Base-by-base conservation (phyloP, 2,797 vertebrate genomes). In the Karalla daura region DNA sequence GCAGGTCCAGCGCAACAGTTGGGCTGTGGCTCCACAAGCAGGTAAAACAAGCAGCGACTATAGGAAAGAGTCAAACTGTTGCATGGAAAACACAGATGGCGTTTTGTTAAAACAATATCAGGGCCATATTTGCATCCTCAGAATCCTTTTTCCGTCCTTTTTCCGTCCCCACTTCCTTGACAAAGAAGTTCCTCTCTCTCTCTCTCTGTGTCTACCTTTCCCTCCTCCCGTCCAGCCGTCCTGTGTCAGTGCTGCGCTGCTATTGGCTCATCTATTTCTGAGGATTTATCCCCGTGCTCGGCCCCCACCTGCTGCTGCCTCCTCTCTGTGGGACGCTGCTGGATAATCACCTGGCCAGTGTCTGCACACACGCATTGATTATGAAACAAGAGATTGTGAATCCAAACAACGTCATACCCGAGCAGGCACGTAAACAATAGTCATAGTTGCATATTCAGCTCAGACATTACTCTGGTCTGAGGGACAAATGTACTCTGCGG, bases 241-340 rank as follows among this genome's bases (percentile, higher is more conserved):
- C 69, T 65, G 37, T 54, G 37, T 56, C 21, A 70, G 43, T 30
- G 70, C 66, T 60, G 60, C 13, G 18, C 61, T 56, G 54, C 63
- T 77, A 89, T 86, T 93, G 83, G 88, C 54, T 70, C 17, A 33
- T 89, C 89, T 92, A 88, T 93, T 92, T 90, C 68, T 86, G 81
- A 81, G 63, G 58, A 73, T 76, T 88, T 75, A 88, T 89, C 89
- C 89, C 65, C 75, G 58, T 40, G 66, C 68, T 43, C 58, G 36
- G 40, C 53, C 73, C 45, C 84, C 75, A 40, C 76, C 80, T 21
- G 21, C 32, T 69, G 28, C 14, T 46, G 69, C 47, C 23, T 55
- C 7, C 28, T 41, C 51, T 70, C 69, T 64, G 10, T 60, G 60
- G 69, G 41, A 55, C 52, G 3, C 72, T 59, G 32, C 55, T 46